Evolutionary conservation across 2,797 vertebrate species (phyloP).

Genomic region (Sebastes taczanowskii): DNA sequence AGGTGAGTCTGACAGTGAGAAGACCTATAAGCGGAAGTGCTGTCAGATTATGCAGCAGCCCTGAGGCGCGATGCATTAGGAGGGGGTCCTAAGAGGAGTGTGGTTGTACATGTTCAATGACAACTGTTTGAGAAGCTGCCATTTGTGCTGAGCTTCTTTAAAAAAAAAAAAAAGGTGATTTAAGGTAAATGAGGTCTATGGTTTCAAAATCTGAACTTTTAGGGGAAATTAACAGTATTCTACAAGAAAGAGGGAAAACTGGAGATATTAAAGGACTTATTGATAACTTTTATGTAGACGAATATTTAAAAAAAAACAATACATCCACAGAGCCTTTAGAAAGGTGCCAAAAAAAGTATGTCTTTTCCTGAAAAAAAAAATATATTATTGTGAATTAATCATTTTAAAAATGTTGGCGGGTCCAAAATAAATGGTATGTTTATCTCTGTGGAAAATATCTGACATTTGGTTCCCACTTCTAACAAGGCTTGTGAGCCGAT

Average conservation of each 20-base stretch:
- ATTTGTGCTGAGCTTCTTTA: not conserved
- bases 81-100: not conserved
- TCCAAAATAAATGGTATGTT: fast-evolving
- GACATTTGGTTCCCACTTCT: no score
- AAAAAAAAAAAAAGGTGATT: not conserved
- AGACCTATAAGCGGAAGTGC: conserved; percentile 57
- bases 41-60: conserved; percentile 69
- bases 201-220: not conserved
- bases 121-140: not conserved
- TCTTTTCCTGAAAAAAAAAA: no score
- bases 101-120: conserved; percentile 2
- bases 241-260: not conserved
- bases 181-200: not conserved
- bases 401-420: no score
- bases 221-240: not conserved
- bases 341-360: no score
- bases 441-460: no score
- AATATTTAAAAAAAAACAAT: no score
- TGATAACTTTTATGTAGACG: no score
- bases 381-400: no score
- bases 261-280: not conserved
- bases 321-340: no score
- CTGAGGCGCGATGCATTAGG: conserved; percentile 27
- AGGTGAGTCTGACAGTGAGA: conserved; percentile 63
- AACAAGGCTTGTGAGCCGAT: no score